Conservation (phyloP, 2,797 vertebrate genomes). For the Crenuchus spilurus region DNA sequence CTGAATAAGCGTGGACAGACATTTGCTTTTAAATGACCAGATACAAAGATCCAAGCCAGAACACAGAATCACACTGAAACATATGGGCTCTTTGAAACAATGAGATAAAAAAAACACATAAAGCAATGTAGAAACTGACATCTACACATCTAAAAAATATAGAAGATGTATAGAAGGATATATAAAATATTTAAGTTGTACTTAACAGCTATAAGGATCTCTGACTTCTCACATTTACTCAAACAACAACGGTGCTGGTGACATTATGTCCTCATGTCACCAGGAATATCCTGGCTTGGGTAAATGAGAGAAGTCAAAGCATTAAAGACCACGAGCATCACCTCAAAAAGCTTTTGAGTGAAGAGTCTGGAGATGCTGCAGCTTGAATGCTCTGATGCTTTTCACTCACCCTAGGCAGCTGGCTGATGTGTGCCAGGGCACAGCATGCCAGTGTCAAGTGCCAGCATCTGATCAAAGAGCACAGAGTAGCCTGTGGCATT, state of each 20-base stretch:
- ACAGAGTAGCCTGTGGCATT: slow-evolving; percentile 42
- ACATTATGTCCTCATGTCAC: no score
- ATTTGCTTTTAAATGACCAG: no score
- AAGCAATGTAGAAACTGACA: not conserved
- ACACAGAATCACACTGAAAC: no score
- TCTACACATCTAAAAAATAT: no score
- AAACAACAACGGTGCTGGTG: no score
- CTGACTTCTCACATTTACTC: no score
- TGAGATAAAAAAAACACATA: not conserved
- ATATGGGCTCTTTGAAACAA: not conserved
- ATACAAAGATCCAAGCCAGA: no score
- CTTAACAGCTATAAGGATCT: no score
- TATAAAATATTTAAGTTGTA: no score
- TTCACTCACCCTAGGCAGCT: slow-evolving; percentile 47
- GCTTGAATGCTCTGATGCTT: slow-evolving; percentile 37
- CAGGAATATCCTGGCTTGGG: no score
- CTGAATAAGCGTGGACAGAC: slow-evolving; percentile 19
- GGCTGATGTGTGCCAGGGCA: slow-evolving; percentile 42
- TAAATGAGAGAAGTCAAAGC: not conserved
- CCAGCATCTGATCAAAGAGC: slow-evolving; percentile 55
- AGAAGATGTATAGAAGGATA: not conserved
- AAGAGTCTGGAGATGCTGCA: slow-evolving; percentile 17
- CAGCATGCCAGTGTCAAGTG: slow-evolving; percentile 38
- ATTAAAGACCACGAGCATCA: not conserved
- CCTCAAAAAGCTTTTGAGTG: slow-evolving; percentile 50